Percentiles rank a stretch among this genome's conserved stretches.
phyloP scores from a whole-genome alignment of 2,888 invertebrate genomes.

The Sepiola atlantica region DNA sequence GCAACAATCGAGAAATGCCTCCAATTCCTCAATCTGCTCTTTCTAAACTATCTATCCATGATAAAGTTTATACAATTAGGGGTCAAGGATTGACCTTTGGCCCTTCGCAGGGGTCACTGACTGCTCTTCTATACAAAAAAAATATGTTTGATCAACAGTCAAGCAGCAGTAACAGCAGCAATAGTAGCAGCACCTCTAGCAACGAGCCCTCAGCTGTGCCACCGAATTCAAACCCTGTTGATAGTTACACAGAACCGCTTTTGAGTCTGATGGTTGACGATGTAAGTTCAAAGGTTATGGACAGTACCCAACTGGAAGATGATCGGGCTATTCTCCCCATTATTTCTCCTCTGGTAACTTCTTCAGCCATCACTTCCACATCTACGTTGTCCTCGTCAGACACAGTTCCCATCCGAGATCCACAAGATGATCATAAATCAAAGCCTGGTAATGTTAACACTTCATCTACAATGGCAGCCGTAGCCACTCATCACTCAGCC shows the following conservation, averaged over 20 bases:
- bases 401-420: background rate
- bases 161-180: background rate
- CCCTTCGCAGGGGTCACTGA: background rate
- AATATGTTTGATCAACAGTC: background rate
- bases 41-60: conserved; percentile 6
- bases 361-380: background rate
- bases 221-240: background rate
- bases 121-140: background rate
- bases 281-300: background rate
- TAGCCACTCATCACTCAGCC: background rate
- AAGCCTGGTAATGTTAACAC: too few relatives aligned
- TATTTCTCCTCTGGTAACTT: background rate
- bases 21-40: conserved; percentile 37
- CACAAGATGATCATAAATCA: background rate
- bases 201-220: background rate
- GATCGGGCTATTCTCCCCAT: background rate
- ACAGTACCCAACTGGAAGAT: background rate
- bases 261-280: background rate
- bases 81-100: conserved; percentile 7
- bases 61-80: background rate
- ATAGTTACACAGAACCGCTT: background rate
- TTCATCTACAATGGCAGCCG: background rate
- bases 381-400: background rate
- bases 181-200: background rate
- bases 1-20: background rate